These are phyloP conservation scores for Yponomeuta sedellus DNA, from an alignment of 2,888 invertebrate species.

Conservation along the genomic window DNA sequence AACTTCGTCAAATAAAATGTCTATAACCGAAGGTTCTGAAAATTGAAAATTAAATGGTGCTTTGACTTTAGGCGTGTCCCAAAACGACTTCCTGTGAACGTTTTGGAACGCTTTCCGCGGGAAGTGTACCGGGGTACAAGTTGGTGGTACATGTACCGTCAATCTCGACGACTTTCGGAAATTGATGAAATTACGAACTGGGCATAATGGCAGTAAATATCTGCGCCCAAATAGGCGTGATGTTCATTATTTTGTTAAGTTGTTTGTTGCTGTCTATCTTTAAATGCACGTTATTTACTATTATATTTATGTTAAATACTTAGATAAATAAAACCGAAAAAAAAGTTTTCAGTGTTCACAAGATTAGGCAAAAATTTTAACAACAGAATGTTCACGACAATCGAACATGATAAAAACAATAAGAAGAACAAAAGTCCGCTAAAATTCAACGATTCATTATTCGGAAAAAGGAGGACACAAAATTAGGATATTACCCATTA, in stretches of 20 bases:
- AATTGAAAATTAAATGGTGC: conserved; percentile 23
- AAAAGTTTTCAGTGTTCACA: not conserved
- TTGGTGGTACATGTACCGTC: conserved; percentile 15
- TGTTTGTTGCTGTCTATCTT: not conserved
- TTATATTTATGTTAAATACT: not conserved
- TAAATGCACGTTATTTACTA: not conserved
- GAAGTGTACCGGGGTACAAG: conserved; percentile 17
- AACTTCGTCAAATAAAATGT: conserved; percentile 5
- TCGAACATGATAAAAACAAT: not conserved
- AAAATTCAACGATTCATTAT: conserved; percentile 5
- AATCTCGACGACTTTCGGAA: conserved; percentile 32
- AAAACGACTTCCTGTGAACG: conserved; percentile 36
- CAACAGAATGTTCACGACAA: not conserved
- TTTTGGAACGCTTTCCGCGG: conserved; percentile 18
- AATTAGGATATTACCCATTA: conserved; percentile 63
- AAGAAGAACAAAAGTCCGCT: not conserved
- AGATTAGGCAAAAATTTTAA: not conserved
- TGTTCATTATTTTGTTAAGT: not conserved
- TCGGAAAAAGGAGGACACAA: conserved; percentile 24
- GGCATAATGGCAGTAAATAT: conserved; percentile 7
- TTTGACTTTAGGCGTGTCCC: conserved; percentile 37
- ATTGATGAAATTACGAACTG: conserved; percentile 39
- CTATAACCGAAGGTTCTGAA: not conserved
- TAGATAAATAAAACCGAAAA: not conserved
- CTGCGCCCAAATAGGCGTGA: not conserved